These are phyloP conservation scores for Sorex fumeus DNA, from an alignment of 2,113 vertebrate genomes.

Conservation along the genomic window DNA sequence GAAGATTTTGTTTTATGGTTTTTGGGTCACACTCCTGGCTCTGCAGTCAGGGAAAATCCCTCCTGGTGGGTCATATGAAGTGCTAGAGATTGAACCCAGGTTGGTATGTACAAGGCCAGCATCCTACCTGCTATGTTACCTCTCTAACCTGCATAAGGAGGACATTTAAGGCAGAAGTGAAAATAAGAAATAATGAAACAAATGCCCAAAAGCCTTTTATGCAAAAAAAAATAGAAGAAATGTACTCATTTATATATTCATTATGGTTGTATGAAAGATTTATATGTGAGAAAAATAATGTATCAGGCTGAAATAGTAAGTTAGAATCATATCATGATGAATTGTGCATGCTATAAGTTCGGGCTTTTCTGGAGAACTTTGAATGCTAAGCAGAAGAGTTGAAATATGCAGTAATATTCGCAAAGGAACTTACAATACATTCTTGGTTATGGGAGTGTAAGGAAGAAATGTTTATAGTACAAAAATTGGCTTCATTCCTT, in stretches of 20 bases:
- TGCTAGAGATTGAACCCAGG: no score
- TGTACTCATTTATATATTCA: neutral
- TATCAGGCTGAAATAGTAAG: neutral
- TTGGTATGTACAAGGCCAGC: no score
- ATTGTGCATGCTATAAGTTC: neutral
- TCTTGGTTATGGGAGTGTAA: neutral
- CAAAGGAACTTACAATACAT: neutral
- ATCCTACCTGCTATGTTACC: no score
- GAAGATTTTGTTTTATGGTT: neutral
- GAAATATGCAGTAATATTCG: neutral
- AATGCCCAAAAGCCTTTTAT: neutral
- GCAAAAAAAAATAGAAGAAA: neutral
- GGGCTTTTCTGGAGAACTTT: neutral
- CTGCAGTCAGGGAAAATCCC: no score
- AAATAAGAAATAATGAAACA: neutral
- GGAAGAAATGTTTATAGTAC: neutral
- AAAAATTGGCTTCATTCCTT: conserved; percentile 18
- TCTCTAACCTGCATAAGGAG: neutral
- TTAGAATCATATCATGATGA: neutral
- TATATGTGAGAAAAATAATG: neutral
- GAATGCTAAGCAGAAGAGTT: neutral
- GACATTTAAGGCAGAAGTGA: neutral
- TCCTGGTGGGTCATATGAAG: no score
- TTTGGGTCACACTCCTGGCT: no score
- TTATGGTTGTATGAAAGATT: neutral